Conservation (phyloP, 2,797 vertebrate genomes). For the Gorsachius magnificus region DNA sequence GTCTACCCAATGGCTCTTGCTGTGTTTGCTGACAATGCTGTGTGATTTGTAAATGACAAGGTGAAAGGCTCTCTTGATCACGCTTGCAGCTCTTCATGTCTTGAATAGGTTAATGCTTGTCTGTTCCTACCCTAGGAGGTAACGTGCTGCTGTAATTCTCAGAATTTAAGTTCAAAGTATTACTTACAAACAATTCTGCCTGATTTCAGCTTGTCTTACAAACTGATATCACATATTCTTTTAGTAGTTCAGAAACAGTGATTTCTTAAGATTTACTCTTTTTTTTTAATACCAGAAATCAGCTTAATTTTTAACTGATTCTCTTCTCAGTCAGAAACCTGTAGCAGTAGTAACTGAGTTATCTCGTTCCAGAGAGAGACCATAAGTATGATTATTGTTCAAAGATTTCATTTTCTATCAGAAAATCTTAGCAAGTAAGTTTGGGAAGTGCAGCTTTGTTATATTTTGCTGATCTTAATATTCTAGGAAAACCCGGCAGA, state of each 20-base stretch:
- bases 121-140: neutral
- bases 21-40: neutral
- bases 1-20: neutral
- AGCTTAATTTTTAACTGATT: neutral
- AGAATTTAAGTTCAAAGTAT: neutral
- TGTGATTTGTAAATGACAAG: neutral
- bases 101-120: neutral
- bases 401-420: neutral
- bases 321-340: neutral
- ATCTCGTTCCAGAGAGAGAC: neutral
- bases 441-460: neutral
- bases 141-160: neutral
- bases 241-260: neutral
- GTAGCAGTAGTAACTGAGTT: neutral
- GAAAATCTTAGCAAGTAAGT: neutral
- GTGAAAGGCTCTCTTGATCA: neutral
- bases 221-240: slow-evolving; percentile 31
- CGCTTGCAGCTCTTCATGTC: neutral
- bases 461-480: neutral
- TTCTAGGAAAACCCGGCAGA: neutral
- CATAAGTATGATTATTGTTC: neutral
- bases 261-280: neutral
- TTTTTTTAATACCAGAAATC: neutral
- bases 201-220: slow-evolving; percentile 30
- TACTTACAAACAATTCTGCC: neutral